Percentiles rank a stretch among this genome's conserved stretches.
These are phyloP conservation scores for Anabas testudineus DNA, from an alignment of 2,797 vertebrate genomes.

Conservation along the genomic window DNA sequence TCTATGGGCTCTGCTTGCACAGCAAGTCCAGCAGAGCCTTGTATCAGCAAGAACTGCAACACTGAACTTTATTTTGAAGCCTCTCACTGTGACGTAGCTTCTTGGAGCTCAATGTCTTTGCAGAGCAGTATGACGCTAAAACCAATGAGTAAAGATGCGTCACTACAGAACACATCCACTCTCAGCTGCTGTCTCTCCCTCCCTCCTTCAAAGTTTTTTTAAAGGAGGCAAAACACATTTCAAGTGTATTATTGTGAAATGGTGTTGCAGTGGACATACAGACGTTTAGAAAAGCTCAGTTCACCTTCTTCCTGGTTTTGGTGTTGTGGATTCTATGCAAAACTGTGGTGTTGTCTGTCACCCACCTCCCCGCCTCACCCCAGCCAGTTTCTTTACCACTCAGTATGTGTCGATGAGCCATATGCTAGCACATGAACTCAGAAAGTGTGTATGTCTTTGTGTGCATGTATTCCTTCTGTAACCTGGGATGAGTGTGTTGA, in stretches of 20 bases:
- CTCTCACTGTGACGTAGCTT: slow-evolving; percentile 17
- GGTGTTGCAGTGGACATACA: not conserved
- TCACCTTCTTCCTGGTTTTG: slow-evolving; percentile 22
- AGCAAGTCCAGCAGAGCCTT: slow-evolving; percentile 8
- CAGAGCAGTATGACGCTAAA: slow-evolving; percentile 7
- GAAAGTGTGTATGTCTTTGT: slow-evolving; percentile 35
- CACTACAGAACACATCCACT: too few species aligned
- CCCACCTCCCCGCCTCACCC: not conserved
- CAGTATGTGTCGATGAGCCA: slow-evolving; percentile 69
- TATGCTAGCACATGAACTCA: slow-evolving; percentile 65
- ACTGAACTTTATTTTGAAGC: slow-evolving; percentile 17
- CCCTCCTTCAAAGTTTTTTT: not conserved
- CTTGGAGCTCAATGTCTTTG: slow-evolving; percentile 14
- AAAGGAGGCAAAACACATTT: not conserved
- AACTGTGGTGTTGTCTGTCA: slow-evolving; percentile 54
- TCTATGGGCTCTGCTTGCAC: not conserved
- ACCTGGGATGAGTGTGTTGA: slow-evolving; percentile 13
- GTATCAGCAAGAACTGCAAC: slow-evolving; percentile 2
- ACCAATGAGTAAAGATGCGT: not conserved
- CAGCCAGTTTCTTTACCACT: slow-evolving; percentile 61
- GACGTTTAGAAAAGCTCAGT: not conserved
- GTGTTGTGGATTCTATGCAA: slow-evolving; percentile 74
- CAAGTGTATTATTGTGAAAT: not conserved
- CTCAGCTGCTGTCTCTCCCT: not conserved
- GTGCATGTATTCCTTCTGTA: slow-evolving; percentile 10